A percentile compares a stretch with the other conserved stretches of the same genome.
Evolutionary conservation across 1,140 invertebrate genomes (phyloP).

Genomic region (Eriocheir sinensis): DNA sequence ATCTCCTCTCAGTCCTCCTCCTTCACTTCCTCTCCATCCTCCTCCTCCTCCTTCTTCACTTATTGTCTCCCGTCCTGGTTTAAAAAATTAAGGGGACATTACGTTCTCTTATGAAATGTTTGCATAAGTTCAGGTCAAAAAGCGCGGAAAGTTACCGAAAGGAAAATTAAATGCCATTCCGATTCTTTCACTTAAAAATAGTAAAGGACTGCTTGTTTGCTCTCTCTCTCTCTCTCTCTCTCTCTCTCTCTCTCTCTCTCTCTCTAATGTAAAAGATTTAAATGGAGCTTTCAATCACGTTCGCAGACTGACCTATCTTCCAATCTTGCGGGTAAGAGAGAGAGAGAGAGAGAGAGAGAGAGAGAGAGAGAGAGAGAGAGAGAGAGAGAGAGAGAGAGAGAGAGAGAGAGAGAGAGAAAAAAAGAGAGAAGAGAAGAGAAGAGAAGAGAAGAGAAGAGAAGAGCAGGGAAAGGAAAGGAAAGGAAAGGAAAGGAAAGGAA

Average conservation of each 20-base stretch:
- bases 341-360: background rate
- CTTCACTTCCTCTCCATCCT: background rate
- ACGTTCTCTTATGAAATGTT: background rate
- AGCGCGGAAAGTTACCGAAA: background rate
- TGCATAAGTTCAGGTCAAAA: background rate
- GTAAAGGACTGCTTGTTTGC: background rate
- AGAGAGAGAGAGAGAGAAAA: too few species aligned
- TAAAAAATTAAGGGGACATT: background rate
- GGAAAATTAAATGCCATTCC: background rate
- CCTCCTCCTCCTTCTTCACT: background rate
- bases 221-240: background rate
- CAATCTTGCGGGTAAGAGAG: background rate
- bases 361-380: background rate
- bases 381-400: too few species aligned
- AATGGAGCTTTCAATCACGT: background rate
- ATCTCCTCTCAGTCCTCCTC: background rate
- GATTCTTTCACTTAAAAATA: background rate
- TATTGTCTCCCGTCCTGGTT: too few species aligned
- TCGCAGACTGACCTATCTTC: background rate
- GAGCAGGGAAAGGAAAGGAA: too few species aligned
- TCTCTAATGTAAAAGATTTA: conserved; percentile 5
- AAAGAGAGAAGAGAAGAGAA: too few species aligned
- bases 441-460: too few species aligned
- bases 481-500: too few species aligned
- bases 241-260: conserved; percentile 18